Percentiles rank a stretch among this genome's conserved stretches.
phyloP scores from a whole-genome alignment of 2,888 invertebrate genomes.

The Phytoseiulus persimilis region DNA sequence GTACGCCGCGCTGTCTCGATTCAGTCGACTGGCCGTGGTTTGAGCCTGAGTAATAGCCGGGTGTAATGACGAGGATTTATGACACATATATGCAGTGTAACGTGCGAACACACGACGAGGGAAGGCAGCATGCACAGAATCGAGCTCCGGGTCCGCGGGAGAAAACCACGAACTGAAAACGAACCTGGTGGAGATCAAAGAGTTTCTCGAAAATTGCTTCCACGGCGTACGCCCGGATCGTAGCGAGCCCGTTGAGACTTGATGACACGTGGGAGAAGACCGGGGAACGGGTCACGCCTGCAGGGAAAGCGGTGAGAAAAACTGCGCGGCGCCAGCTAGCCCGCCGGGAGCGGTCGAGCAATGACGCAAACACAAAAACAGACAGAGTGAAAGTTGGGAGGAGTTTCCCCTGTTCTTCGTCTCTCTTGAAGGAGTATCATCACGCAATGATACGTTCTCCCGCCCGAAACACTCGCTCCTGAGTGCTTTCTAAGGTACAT shows the following conservation, averaged over 20 bases:
- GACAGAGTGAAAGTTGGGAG: too few relatives aligned
- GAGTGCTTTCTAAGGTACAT: too few relatives aligned
- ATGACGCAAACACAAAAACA: too few relatives aligned
- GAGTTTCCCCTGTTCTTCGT: too few relatives aligned
- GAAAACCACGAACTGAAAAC: too few relatives aligned
- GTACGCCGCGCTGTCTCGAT: neutral
- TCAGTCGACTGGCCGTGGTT: neutral
- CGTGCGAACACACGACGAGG: neutral
- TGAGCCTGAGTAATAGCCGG: slow-evolving; percentile 39
- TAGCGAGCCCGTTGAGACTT: slow-evolving; percentile 76
- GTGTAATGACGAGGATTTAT: slow-evolving; percentile 45
- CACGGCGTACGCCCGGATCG: slow-evolving; percentile 78
- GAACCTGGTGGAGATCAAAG: slow-evolving; percentile 50
- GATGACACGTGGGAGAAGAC: slow-evolving; percentile 89
- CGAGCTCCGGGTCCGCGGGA: too few relatives aligned
- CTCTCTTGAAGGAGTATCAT: too few relatives aligned
- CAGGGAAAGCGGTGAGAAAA: slow-evolving; percentile 39
- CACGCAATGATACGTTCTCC: too few relatives aligned
- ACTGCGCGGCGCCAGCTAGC: neutral
- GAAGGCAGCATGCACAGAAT: too few relatives aligned
- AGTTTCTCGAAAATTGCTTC: slow-evolving; percentile 60
- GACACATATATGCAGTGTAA: slow-evolving; percentile 38
- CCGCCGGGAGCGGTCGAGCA: too few relatives aligned
- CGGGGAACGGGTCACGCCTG: slow-evolving; percentile 69
- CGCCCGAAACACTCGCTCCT: too few relatives aligned